phyloP scores from a whole-genome alignment of 2,797 vertebrate species.

The Momotus momota region DNA sequence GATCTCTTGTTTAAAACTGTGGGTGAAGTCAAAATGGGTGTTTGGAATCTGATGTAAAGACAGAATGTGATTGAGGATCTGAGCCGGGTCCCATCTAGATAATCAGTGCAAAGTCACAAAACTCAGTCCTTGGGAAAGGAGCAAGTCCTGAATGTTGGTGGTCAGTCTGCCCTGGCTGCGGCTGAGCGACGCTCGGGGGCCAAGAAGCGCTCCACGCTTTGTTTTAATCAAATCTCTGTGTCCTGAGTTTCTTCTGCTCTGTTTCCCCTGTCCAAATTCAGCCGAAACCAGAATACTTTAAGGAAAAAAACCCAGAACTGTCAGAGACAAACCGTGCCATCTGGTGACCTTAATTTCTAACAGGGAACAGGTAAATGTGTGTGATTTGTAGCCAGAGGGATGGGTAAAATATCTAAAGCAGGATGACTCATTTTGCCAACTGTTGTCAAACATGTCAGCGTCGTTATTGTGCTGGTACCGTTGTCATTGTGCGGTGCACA shows the following conservation, averaged over 20 bases:
- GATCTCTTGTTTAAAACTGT: neutral
- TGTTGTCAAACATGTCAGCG: neutral
- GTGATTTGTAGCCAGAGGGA: slow-evolving; percentile 35
- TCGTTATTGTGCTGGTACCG: neutral
- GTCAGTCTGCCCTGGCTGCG: neutral
- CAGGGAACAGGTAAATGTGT: neutral
- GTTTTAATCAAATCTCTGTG: neutral
- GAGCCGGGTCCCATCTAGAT: neutral
- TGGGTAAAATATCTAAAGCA: neutral
- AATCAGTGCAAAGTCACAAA: neutral
- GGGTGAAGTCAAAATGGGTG: neutral
- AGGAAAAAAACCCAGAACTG: neutral
- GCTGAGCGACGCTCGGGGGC: neutral
- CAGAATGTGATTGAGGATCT: neutral
- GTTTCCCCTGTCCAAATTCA: neutral
- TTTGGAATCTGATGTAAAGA: neutral
- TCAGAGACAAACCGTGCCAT: slow-evolving; percentile 49
- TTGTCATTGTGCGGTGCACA: neutral
- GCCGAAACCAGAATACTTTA: neutral
- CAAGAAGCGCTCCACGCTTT: neutral
- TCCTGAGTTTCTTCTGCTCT: neutral
- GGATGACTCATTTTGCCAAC: slow-evolving; percentile 12
- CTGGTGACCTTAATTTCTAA: slow-evolving; percentile 73
- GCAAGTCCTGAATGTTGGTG: neutral
- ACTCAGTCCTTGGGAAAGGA: fast-evolving